Evolutionary conservation across 2,888 invertebrate species (phyloP).

Genomic region (Lacanobia oleracea): DNA sequence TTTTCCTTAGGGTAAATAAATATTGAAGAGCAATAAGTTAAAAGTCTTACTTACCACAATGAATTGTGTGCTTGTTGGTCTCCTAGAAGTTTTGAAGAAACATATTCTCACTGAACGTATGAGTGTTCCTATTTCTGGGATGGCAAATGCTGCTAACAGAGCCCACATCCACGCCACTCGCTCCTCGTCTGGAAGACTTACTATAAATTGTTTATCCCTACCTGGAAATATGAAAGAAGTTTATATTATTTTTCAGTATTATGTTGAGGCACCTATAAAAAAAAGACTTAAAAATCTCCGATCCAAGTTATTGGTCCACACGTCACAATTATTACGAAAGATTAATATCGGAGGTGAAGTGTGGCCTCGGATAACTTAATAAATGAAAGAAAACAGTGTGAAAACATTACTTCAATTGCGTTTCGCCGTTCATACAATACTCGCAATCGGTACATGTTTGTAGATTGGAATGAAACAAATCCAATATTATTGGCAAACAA

Average conservation of each 20-base stretch:
- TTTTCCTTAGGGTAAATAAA: too few species aligned
- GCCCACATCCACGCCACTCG: conserved; percentile 98
- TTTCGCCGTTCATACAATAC: conserved; percentile 15
- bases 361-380: conserved; percentile 27
- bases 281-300: not conserved
- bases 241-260: conserved; percentile 7
- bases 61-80: conserved; percentile 91
- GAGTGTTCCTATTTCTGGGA: conserved; percentile 97
- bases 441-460: conserved; percentile 38
- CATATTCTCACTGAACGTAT: conserved; percentile 96
- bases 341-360: conserved; percentile 23
- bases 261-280: too few species aligned
- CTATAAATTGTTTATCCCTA: conserved; percentile 96
- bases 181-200: conserved; percentile 95
- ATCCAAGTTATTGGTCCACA: not conserved
- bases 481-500: conserved; percentile 39
- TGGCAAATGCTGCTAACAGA: conserved; percentile 95
- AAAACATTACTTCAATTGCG: conserved; percentile 34
- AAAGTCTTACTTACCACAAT: conserved; percentile 83
- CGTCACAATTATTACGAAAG: conserved; percentile 32
- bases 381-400: conserved; percentile 22
- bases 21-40: not conserved
- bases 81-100: conserved; percentile 96
- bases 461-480: conserved; percentile 22
- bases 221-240: conserved; percentile 89